These are phyloP conservation scores for Panorpa germanica DNA, from an alignment of 2,888 invertebrate species.

Conservation along the genomic window DNA sequence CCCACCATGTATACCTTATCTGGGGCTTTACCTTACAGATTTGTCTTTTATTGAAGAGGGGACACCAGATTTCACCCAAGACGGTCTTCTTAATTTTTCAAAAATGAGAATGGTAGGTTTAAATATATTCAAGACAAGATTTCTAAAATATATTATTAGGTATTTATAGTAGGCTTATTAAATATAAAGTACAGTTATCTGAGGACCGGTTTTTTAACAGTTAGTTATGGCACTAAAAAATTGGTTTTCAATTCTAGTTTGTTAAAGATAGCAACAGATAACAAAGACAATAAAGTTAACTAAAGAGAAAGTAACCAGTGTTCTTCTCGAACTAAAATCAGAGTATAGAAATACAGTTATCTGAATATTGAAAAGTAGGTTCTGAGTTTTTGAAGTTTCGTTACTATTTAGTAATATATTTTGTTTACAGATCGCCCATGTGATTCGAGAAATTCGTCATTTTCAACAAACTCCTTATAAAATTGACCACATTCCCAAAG, in stretches of 20 bases:
- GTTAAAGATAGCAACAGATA: no score
- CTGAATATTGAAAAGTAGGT: no score
- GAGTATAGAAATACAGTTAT: no score
- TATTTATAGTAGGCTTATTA: no score
- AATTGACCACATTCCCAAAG: conserved; percentile 69
- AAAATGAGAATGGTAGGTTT: conserved; percentile 80
- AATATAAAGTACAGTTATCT: no score
- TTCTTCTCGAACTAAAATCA: no score
- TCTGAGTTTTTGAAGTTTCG: conserved; percentile 2
- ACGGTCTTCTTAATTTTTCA: conserved; percentile 76
- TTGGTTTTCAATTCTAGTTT: no score
- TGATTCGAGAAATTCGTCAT: conserved; percentile 76
- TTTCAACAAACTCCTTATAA: conserved; percentile 86
- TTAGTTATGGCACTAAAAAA: no score
- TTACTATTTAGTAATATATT: conserved; percentile 6
- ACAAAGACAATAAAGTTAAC: no score
- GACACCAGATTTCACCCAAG: conserved; percentile 76
- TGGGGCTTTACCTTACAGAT: conserved; percentile 81
- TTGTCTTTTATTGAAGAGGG: conserved; percentile 87
- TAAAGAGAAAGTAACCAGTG: no score
- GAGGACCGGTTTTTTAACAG: no score
- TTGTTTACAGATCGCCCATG: conserved; percentile 62
- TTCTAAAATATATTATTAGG: not conserved
- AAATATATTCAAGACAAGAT: conserved; percentile 2
- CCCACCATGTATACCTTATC: conserved; percentile 70